Conservation (phyloP, 1,140 invertebrate species). For the Papilio helenus region DNA sequence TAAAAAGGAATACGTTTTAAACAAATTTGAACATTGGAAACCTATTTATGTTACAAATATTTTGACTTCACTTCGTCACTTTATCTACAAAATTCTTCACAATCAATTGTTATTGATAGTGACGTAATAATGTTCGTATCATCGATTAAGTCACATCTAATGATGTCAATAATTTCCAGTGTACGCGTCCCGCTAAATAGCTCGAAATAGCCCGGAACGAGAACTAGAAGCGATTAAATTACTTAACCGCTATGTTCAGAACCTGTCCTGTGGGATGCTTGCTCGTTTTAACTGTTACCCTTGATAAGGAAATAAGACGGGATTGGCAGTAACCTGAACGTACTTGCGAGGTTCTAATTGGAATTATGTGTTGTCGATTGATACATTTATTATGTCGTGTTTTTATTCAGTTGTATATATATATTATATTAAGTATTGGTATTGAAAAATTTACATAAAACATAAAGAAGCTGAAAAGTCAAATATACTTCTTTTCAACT, state of each 20-base stretch:
- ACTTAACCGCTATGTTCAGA: constrained; percentile 57
- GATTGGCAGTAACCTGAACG: constrained; percentile 34
- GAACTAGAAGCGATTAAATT: constrained; percentile 57
- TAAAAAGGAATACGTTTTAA: too few species aligned
- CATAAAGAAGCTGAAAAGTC: too few species aligned
- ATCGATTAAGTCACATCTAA: neutral
- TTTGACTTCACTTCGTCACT: too few species aligned
- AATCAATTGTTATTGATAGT: neutral
- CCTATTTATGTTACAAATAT: too few species aligned
- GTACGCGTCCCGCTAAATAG: neutral
- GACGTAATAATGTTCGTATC: neutral
- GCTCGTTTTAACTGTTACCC: constrained; percentile 53
- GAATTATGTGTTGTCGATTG: constrained; percentile 38
- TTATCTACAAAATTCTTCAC: neutral
- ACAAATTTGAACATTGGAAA: too few species aligned
- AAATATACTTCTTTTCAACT: too few species aligned
- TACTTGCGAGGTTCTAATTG: constrained; percentile 37
- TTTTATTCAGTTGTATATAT: too few species aligned
- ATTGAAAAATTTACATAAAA: too few species aligned
- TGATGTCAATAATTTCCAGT: constrained; percentile 23
- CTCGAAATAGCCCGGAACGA: constrained; percentile 48
- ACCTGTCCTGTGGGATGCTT: constrained; percentile 51
- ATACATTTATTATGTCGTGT: neutral
- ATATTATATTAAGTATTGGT: too few species aligned
- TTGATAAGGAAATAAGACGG: constrained; percentile 50